Evolutionary conservation across 2,797 vertebrate species (phyloP).

Genomic region (Gorsachius magnificus): DNA sequence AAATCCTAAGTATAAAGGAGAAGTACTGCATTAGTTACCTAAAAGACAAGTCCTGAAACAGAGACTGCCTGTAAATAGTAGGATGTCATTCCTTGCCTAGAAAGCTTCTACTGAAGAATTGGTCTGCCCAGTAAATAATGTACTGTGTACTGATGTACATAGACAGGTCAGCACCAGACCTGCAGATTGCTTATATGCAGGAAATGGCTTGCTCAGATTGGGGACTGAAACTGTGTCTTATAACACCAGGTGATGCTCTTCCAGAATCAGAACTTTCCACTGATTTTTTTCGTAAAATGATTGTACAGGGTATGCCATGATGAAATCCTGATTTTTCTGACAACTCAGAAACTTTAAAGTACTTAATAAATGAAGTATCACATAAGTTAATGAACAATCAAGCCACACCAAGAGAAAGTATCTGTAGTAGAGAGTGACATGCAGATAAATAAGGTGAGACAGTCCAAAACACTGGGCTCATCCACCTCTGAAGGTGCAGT

Average conservation of each 20-base stretch:
- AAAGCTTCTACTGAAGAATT: neutral
- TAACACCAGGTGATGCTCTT: neutral
- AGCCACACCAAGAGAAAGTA: neutral
- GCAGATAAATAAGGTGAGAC: neutral
- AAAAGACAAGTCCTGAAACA: neutral
- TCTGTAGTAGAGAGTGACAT: neutral
- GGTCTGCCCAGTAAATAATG: neutral
- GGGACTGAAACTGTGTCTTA: neutral
- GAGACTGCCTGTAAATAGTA: neutral
- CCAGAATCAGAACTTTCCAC: neutral
- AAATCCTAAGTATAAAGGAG: neutral
- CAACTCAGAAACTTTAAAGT: neutral
- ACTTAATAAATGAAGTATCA: neutral
- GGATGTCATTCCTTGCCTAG: neutral
- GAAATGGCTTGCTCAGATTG: neutral
- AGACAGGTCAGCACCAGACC: neutral
- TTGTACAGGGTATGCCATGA: neutral
- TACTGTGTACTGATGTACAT: neutral
- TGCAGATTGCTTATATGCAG: neutral
- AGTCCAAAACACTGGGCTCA: neutral
- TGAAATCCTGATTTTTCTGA: neutral
- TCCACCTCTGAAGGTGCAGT: neutral
- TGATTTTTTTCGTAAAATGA: neutral
- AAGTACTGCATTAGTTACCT: neutral
- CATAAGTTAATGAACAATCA: neutral